Evolutionary conservation across 53 echinoderm and acorn worm species (phyloP), one percentile per base, ranked within the genome.

Genomic region (Echinarachnius parma): DNA sequence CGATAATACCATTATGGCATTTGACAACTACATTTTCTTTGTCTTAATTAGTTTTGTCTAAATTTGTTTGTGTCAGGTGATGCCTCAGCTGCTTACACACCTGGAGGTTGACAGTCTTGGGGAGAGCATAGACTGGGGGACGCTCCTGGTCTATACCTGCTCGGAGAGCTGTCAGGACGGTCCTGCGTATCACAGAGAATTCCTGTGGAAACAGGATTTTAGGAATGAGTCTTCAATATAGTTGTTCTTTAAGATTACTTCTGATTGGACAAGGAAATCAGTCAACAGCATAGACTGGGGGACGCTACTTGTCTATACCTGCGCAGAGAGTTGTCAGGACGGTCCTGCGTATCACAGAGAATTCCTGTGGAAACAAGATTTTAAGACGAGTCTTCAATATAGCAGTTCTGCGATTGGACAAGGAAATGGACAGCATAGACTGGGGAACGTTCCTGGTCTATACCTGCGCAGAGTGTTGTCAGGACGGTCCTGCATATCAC

Each of bases 201-300:
- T 95, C 50, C 48, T 95, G 1, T 95, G 96, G 96, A 91, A 91
- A 47, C 96, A 95, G 31, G 82, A 87, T 27, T 83, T n/a, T n/a
- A n/a, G n/a, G n/a, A n/a, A n/a, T n/a, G n/a, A n/a, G n/a, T n/a
- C n/a, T n/a, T n/a, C n/a, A n/a, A n/a, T n/a, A n/a, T n/a, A n/a
- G n/a, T n/a, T n/a, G n/a, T n/a, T n/a, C n/a, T n/a, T n/a, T n/a
- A n/a, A n/a, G n/a, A n/a, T n/a, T n/a, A n/a, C n/a, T n/a, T n/a
- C n/a, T n/a, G n/a, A n/a, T n/a, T n/a, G n/a, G n/a, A n/a, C n/a
- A n/a, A n/a, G n/a, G n/a, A n/a, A n/a, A n/a, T n/a, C n/a, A n/a
- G n/a, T n/a, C n/a, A n/a, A n/a, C n/a, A 91, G 96, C 57, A 95
- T 95, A 44, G 96, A 95, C 62, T 95, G 96, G 96, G 96, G 96